Evolutionary conservation across 2,888 invertebrate species (phyloP), one percentile per base, ranked within the genome.

Genomic region (Trissonchulus latispiculum): DNA sequence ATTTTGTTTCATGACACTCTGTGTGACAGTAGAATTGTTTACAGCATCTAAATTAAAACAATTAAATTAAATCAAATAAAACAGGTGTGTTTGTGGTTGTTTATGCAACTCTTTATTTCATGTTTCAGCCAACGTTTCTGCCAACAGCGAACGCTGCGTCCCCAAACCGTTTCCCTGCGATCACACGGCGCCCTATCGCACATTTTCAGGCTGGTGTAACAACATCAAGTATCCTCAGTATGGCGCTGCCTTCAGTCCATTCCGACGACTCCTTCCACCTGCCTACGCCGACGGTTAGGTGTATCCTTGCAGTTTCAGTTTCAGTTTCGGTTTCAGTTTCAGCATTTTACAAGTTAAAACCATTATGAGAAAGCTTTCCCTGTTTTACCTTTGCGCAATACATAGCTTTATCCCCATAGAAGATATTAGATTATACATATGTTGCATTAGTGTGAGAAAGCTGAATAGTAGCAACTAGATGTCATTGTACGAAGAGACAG

Each of bases 171-270:
- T 82, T 36, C 82, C 82, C 3, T 82, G 82, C 72, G 82, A 83
- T 74, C 80, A 80, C 74, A 82, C 81, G 0, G 72, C 78, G 18
- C 80, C 80, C 78, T 94, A 91, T 84, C 88, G 93, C 72, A 91
- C 91, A 0, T 88, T 91, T 72, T 92, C 93, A 81, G 94, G 94
- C 48, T 91, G 91, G 48, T 94, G 94, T 84, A 94, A 94, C 84
- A 93, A 94, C 84, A 84, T 89, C 71, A 86, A 87, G 72, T 87
- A 90, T 71, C 89, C 89, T 0, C 88, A 90, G 83, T 90, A 90
- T 89, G 93, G 93, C 0, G 89, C 91, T 2, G 88, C 91, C 1
- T 89, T 91, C 87, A 89, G 90, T 76, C 90, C 92, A 0, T 90
- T 92, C 81, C 90, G 90, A 80, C 84, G 93, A 64, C 91, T 92